These are phyloP conservation scores for Eulemur rubriventer DNA, from an alignment of 2,797 vertebrate genomes.

Conservation along the genomic window DNA sequence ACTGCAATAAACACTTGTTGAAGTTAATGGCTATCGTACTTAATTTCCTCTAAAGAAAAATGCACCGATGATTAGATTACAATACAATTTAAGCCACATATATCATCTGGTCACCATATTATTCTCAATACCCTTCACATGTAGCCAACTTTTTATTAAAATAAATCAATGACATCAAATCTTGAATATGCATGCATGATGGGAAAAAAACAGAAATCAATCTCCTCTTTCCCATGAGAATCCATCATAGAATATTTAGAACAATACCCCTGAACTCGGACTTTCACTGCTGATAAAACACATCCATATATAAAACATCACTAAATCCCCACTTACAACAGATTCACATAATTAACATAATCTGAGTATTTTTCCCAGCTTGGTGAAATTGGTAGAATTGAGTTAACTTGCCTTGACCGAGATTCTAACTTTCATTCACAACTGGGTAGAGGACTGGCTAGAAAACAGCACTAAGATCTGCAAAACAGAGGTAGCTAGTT, in stretches of 20 bases:
- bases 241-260: background rate
- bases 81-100: background rate
- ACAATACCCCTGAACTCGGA: background rate
- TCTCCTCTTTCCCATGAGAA: background rate
- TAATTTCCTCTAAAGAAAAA: background rate
- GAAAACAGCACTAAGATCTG: background rate
- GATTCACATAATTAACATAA: background rate
- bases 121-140: background rate
- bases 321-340: background rate
- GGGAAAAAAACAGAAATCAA: background rate
- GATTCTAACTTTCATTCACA: background rate
- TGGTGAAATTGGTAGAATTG: background rate
- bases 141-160: conserved; percentile 1
- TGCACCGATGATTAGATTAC: background rate
- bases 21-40: background rate
- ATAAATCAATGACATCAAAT: conserved; percentile 21
- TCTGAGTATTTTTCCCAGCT: background rate
- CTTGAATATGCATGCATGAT: background rate
- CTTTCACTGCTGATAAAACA: background rate
- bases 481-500: background rate
- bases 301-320: background rate
- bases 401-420: background rate
- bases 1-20: background rate
- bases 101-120: conserved; percentile 27
- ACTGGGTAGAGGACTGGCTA: background rate